Conservation (phyloP, 2,797 vertebrate species). For the Pampus argenteus region DNA sequence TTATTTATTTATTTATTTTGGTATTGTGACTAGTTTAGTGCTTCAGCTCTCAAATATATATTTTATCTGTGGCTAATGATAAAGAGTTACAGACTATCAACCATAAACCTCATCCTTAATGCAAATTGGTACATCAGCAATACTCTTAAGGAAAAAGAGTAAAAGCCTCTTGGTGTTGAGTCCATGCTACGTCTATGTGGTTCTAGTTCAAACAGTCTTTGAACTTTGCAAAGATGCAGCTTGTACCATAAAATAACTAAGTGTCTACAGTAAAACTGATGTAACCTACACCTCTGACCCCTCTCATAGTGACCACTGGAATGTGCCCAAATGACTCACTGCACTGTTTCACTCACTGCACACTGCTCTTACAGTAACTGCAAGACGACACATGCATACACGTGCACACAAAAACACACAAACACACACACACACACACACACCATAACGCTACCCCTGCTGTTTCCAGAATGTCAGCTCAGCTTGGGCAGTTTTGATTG, state of each 20-base stretch:
- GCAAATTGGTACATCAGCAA: slow-evolving; percentile 43
- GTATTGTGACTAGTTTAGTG: slow-evolving; percentile 31
- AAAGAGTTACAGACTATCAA: slow-evolving; percentile 41
- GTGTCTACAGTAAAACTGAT: slow-evolving; percentile 35
- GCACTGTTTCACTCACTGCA: slow-evolving; percentile 66
- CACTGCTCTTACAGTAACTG: slow-evolving; percentile 62
- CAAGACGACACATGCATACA: slow-evolving; percentile 52
- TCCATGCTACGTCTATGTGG: neutral
- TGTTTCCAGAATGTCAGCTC: slow-evolving; percentile 88
- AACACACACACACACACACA: slow-evolving; percentile 46
- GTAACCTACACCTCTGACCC: slow-evolving; percentile 59
- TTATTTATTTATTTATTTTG: slow-evolving; percentile 41
- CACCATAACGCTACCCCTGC: slow-evolving; percentile 74
- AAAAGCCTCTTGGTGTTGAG: slow-evolving; percentile 19
- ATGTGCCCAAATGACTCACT: slow-evolving; percentile 72
- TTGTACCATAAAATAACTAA: slow-evolving; percentile 48
- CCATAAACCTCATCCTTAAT: slow-evolving; percentile 35
- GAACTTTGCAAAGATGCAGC: slow-evolving; percentile 38
- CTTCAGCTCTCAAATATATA: slow-evolving; percentile 30
- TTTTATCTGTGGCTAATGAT: slow-evolving; percentile 37
- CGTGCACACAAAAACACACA: too few relatives aligned
- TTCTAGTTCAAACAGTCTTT: slow-evolving; percentile 44
- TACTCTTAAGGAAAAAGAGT: slow-evolving; percentile 20
- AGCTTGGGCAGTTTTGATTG: slow-evolving; percentile 89
- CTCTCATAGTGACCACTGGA: slow-evolving; percentile 69